Conservation (phyloP, 2,113 vertebrate genomes). For the Galemys pyrenaicus region DNA sequence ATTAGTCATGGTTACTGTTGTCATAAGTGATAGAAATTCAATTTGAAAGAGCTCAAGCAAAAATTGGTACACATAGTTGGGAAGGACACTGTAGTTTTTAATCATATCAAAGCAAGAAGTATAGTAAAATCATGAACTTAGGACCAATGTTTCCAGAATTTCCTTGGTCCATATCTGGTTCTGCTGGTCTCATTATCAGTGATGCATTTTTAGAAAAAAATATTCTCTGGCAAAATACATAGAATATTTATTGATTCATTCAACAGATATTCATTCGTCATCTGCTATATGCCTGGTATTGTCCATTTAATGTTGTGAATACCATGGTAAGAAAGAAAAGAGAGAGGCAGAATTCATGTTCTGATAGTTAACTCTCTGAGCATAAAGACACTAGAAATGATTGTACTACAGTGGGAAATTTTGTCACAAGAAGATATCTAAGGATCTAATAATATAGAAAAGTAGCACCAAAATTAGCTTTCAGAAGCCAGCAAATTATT, state of each 20-base stretch:
- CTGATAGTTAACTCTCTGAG: neutral
- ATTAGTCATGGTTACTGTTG: neutral
- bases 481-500: neutral
- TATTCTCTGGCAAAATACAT: neutral
- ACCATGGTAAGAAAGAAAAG: neutral
- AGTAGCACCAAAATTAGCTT: neutral
- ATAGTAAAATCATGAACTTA: neutral
- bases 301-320: neutral
- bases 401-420: neutral
- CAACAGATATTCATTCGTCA: neutral
- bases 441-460: neutral
- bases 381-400: neutral
- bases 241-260: neutral
- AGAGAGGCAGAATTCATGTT: neutral
- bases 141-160: neutral
- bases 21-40: neutral
- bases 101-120: constrained; percentile 18
- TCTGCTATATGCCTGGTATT: neutral
- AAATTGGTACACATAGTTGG: neutral
- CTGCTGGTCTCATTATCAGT: neutral
- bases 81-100: neutral
- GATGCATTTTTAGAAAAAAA: neutral
- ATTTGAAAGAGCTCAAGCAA: neutral
- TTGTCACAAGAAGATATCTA: neutral
- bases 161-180: neutral